Evolutionary conservation across 2,888 invertebrate genomes (phyloP), one percentile per base, ranked within the genome.

Genomic region (Sarcophaga variegata): DNA sequence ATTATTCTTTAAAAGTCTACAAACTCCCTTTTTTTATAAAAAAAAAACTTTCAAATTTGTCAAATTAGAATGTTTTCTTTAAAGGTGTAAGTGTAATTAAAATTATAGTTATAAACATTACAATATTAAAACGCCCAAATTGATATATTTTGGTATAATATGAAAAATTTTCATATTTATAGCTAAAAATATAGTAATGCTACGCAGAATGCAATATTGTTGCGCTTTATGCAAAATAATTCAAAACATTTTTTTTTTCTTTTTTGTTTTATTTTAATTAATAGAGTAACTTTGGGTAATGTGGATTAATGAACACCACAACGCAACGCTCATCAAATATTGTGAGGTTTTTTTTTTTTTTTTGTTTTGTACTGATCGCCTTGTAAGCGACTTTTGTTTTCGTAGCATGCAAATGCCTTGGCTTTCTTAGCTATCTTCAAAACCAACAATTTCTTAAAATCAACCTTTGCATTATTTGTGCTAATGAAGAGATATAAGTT

Each of bases 31-130:
- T 25, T 25, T 5, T 66, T 3, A n/a, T 54, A 76, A 76, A 76
- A 76, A 76, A 75, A 27, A 49, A 76, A 76, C 49, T 76, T 76
- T 76, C 37, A 27, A 63, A n/a, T 75, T 75, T 75, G 49, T 74
- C 45, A 74, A 63, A 62, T 25, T 63, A 20, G 47, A 62, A 63
- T 6, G 25, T 72, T 72, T 72, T 72, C 37, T 14, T 14, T 10
- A 47, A 74, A 74, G 17, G 63, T 63, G 62, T 62, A 74, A 74
- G 74, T 63, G 63, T 74, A 74, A 74, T 62, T 5, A 27, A 27
- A 27, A 5, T 27, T 4, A 27, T 5, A 4, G 2, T 25, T 25
- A 25, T 25, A 25, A 25, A 25, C 25, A 25, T 25, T 70, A 70
- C 49, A 70, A 54, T 70, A 69, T 47, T 63, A 62, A 75, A 63